phyloP scores from a whole-genome alignment of 1,140 invertebrate genomes.

The Brachionus manjavacas region DNA sequence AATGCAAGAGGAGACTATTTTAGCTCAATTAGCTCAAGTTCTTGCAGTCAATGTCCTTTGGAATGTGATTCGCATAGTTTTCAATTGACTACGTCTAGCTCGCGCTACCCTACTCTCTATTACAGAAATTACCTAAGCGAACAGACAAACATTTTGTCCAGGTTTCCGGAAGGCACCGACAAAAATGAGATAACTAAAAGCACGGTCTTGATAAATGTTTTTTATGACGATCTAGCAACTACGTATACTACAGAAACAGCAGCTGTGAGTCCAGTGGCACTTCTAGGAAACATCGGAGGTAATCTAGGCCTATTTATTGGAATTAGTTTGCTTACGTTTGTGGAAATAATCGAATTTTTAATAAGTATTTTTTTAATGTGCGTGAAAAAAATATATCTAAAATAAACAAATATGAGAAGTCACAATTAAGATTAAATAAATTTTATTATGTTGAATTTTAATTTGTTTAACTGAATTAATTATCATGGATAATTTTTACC shows the following conservation, averaged over 20 bases:
- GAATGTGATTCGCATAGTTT: constrained; percentile 15
- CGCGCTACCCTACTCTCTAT: constrained; percentile 23
- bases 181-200: constrained; percentile 3
- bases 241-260: constrained; percentile 8
- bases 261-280: not conserved
- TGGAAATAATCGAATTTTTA: constrained; percentile 40
- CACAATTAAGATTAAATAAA: not conserved
- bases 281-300: constrained; percentile 25
- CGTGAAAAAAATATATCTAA: not conserved
- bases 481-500: too few species aligned
- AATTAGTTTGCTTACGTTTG: constrained; percentile 34
- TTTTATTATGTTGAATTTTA: not conserved
- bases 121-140: constrained; percentile 25
- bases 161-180: not conserved
- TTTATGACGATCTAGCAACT: constrained; percentile 34
- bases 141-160: not conserved
- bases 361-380: not conserved
- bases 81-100: constrained; percentile 30
- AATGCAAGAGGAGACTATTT: constrained; percentile 5
- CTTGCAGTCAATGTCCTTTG: constrained; percentile 2
- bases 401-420: not conserved
- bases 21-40: not conserved
- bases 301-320: constrained; percentile 41
- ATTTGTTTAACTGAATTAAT: not conserved
- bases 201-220: constrained; percentile 14